Percentiles rank a stretch among this genome's conserved stretches.
These are phyloP conservation scores for Noctuana brunneofusca DNA, from an alignment of 2,888 invertebrate genomes.

Conservation along the genomic window DNA sequence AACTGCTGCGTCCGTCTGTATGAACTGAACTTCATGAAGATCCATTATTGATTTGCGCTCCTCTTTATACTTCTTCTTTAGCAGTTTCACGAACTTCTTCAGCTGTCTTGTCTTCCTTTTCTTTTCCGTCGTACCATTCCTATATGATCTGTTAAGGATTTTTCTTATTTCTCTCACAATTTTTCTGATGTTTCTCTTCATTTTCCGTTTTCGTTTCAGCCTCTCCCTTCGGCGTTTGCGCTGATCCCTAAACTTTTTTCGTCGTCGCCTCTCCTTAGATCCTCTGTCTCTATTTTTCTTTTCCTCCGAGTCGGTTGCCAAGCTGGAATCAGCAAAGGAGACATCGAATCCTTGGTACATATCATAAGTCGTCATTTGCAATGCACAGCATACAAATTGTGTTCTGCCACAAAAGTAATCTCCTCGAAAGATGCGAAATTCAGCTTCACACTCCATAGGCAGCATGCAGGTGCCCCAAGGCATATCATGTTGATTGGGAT, in stretches of 20 bases:
- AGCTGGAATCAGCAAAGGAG: conserved; percentile 59
- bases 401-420: conserved; percentile 68
- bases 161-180: conserved; percentile 60
- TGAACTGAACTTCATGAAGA: conserved; percentile 57
- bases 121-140: conserved; percentile 56
- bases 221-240: conserved; percentile 49
- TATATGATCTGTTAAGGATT: conserved; percentile 56
- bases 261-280: conserved; percentile 45
- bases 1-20: conserved; percentile 55
- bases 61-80: conserved; percentile 62
- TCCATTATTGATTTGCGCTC: conserved; percentile 60
- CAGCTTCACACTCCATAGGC: conserved; percentile 63
- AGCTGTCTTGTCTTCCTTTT: conserved; percentile 64
- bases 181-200: conserved; percentile 56
- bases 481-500: conserved; percentile 69
- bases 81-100: conserved; percentile 60
- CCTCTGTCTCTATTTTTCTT: conserved; percentile 41
- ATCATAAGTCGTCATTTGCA: conserved; percentile 63
- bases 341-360: conserved; percentile 66
- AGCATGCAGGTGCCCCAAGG: conserved; percentile 73
- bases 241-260: conserved; percentile 41
- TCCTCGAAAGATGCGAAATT: conserved; percentile 67
- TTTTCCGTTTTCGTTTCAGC: conserved; percentile 54
- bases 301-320: conserved; percentile 60
- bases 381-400: conserved; percentile 63